phyloP scores from a whole-genome alignment of 2,888 invertebrate genomes.

The Apoderus coryli region DNA sequence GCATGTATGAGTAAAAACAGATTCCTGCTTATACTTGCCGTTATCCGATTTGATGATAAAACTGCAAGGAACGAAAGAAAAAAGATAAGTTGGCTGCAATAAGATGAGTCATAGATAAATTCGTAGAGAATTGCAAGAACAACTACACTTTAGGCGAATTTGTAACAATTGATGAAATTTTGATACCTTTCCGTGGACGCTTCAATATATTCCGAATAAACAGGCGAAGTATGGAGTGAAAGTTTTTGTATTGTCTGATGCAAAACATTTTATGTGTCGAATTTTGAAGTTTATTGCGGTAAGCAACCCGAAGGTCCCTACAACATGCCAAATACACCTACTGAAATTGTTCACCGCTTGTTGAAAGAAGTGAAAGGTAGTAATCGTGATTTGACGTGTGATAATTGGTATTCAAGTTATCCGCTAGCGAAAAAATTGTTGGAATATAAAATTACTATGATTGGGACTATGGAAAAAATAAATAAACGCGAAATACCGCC shows the following conservation, averaged over 20 bases:
- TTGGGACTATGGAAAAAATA: no score
- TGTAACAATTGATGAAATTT: conserved; percentile 12
- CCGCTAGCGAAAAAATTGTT: no score
- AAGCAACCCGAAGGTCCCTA: conserved; percentile 8
- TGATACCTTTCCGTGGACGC: conserved; percentile 10
- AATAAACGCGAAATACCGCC: no score
- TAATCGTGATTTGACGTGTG: conserved; percentile 18
- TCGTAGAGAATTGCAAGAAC: conserved; percentile 9
- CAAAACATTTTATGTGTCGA: conserved; percentile 4
- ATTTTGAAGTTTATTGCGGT: conserved; percentile 6
- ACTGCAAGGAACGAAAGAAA: conserved; percentile 12
- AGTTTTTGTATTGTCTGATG: conserved; percentile 2
- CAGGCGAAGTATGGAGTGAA: not conserved
- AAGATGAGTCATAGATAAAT: conserved; percentile 17
- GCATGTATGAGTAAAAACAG: conserved; percentile 16
- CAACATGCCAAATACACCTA: conserved; percentile 11
- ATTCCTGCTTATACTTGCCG: conserved; percentile 7
- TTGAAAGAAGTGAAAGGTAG: conserved; percentile 11
- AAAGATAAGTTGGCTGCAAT: conserved; percentile 19
- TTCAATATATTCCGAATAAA: conserved; percentile 15
- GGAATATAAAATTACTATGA: no score
- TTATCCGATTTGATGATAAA: conserved; percentile 11
- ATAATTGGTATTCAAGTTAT: no score
- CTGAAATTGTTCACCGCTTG: conserved; percentile 9
- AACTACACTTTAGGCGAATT: conserved; percentile 8